These are phyloP conservation scores for Rhopalosiphum padi DNA, from an alignment of 1,140 invertebrate species.

Conservation along the genomic window DNA sequence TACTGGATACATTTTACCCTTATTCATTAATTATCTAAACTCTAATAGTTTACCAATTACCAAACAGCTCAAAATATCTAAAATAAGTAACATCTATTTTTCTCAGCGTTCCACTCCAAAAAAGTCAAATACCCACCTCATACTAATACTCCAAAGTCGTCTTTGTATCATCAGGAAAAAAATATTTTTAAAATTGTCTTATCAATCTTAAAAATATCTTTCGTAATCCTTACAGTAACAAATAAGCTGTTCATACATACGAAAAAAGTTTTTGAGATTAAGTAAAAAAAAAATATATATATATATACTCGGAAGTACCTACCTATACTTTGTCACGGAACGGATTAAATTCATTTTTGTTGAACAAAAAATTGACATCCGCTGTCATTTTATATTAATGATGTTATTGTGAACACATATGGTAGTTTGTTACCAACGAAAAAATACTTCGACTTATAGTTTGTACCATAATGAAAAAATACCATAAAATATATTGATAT, in stretches of 20 bases:
- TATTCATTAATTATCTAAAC: not conserved
- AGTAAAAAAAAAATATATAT: not conserved
- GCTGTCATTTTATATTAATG: conserved; percentile 1
- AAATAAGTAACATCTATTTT: not conserved
- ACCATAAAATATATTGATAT: not conserved
- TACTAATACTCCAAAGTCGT: not conserved
- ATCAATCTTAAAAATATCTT: not conserved
- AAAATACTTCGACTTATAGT: not conserved
- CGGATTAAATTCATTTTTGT: not conserved
- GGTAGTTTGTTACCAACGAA: not conserved
- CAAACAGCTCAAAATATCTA: not conserved
- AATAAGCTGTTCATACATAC: not conserved
- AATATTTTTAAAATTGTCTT: not conserved
- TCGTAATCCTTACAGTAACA: not conserved
- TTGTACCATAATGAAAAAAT: not conserved
- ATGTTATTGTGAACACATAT: not conserved
- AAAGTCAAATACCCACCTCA: not conserved
- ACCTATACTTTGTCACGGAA: not conserved
- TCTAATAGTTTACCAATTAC: not conserved
- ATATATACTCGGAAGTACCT: not conserved
- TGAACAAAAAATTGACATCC: not conserved
- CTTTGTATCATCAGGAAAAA: not conserved
- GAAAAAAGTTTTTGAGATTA: not conserved
- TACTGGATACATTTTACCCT: not conserved
- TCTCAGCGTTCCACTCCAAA: not conserved